A percentile compares a stretch with the other conserved stretches of the same genome.
Evolutionary conservation across 2,888 invertebrate species (phyloP).

Genomic region (Toxonevra muliebris): DNA sequence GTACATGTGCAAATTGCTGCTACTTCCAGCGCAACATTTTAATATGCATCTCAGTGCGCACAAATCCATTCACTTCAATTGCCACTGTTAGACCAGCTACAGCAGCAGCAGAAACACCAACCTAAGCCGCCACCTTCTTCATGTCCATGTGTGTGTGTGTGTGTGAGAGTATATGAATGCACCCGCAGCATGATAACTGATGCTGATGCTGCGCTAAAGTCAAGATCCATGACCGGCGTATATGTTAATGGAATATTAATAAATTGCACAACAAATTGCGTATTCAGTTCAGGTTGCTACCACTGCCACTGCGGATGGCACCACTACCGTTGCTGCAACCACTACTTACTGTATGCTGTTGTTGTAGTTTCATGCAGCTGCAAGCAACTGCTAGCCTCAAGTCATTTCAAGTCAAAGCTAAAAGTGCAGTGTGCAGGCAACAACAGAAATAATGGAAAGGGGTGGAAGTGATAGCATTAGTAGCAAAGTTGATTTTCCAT

Average conservation of each 20-base stretch:
- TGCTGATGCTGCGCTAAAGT: too few species aligned
- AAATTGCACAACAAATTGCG: constrained; percentile 56
- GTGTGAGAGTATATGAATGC: too few species aligned
- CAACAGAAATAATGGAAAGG: neutral
- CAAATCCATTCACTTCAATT: too few species aligned
- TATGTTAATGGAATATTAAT: constrained; percentile 60
- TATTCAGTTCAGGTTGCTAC: constrained; percentile 51
- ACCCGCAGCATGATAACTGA: too few species aligned
- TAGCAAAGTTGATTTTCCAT: neutral
- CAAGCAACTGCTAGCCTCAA: constrained; percentile 22
- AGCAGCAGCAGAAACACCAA: too few species aligned
- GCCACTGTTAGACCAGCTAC: too few species aligned
- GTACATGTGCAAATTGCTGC: too few species aligned
- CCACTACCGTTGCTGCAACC: neutral
- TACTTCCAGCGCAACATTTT: too few species aligned
- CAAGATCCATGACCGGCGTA: neutral
- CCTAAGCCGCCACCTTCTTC: too few species aligned
- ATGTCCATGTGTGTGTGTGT: too few species aligned
- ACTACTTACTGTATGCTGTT: constrained; percentile 7
- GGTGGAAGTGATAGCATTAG: constrained; percentile 1
- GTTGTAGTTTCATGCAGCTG: constrained; percentile 35
- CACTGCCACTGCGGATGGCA: constrained; percentile 11
- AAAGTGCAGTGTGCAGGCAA: neutral
- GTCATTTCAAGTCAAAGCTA: neutral
- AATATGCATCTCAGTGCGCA: too few species aligned